phyloP scores from a whole-genome alignment of 2,797 vertebrate species.

The Chaunax sp. region DNA sequence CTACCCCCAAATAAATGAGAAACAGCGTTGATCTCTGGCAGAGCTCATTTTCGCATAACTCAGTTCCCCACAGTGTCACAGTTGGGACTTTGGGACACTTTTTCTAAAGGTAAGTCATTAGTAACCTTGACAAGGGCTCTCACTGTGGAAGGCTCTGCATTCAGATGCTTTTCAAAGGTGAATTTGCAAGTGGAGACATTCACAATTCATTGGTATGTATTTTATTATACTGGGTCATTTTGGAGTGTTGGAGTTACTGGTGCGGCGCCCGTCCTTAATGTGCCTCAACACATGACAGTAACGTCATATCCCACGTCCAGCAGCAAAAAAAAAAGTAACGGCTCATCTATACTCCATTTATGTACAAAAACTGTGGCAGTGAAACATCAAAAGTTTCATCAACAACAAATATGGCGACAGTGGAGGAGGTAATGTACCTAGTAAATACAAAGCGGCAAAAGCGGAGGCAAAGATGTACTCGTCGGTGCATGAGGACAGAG shows the following conservation, averaged over 20 bases:
- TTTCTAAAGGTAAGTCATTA: slow-evolving; percentile 11
- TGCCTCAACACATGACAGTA: too few relatives aligned
- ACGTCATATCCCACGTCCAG: too few relatives aligned
- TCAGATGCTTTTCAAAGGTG: slow-evolving; percentile 5
- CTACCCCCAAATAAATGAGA: slow-evolving; percentile 43
- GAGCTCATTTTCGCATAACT: slow-evolving; percentile 45
- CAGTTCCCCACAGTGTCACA: slow-evolving; percentile 45
- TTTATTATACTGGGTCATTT: background rate
- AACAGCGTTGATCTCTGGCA: slow-evolving; percentile 55
- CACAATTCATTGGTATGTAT: background rate
- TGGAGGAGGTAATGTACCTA: too few relatives aligned
- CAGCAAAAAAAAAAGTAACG: too few relatives aligned
- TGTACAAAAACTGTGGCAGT: too few relatives aligned
- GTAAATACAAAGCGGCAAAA: too few relatives aligned
- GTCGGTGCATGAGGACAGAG: too few relatives aligned
- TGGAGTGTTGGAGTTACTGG: background rate
- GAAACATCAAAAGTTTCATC: too few relatives aligned
- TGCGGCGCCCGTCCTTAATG: too few relatives aligned
- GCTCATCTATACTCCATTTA: too few relatives aligned
- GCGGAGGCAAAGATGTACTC: too few relatives aligned
- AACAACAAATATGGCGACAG: too few relatives aligned
- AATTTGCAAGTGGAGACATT: background rate
- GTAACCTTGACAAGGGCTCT: slow-evolving; percentile 10
- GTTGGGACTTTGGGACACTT: slow-evolving; percentile 35
- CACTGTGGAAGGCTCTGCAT: background rate